Evolutionary conservation across 1,140 invertebrate genomes (phyloP).

Genomic region (Popillia japonica): DNA sequence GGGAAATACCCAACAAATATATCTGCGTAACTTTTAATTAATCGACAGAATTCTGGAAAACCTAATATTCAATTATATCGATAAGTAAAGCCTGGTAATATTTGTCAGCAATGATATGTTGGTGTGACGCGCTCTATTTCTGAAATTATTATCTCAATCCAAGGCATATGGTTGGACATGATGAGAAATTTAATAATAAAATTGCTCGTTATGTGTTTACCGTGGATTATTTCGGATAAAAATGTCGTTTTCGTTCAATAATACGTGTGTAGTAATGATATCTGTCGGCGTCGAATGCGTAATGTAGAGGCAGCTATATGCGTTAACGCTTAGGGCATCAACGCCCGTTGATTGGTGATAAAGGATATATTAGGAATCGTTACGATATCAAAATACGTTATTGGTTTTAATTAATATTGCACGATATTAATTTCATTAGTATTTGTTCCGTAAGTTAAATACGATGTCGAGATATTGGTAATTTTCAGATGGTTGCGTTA

Average conservation of each 20-base stretch:
- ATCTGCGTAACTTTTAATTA: conserved; percentile 10
- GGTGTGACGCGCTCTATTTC: background rate
- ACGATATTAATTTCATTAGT: conserved; percentile 2
- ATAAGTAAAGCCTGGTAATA: conserved; percentile 14
- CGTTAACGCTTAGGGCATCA: background rate
- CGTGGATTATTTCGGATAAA: background rate
- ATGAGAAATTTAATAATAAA: background rate
- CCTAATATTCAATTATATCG: background rate
- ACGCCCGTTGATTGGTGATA: conserved; percentile 5
- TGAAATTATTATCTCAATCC: conserved; percentile 15
- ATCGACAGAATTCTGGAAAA: background rate
- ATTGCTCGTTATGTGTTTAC: background rate
- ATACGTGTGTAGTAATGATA: background rate
- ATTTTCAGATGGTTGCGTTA: background rate
- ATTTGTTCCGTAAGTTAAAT: conserved; percentile 1
- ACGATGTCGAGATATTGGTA: background rate
- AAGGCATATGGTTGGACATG: background rate
- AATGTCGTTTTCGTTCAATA: conserved; percentile 5
- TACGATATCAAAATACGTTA: conserved; percentile 9
- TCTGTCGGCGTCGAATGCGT: background rate
- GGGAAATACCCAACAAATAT: background rate
- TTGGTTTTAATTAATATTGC: conserved; percentile 16
- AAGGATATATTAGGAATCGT: conserved; percentile 7
- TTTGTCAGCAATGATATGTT: background rate
- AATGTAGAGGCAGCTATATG: background rate